These are phyloP conservation scores for Lysiphlebus fabarum DNA, from an alignment of 1,140 invertebrate genomes.

Conservation along the genomic window DNA sequence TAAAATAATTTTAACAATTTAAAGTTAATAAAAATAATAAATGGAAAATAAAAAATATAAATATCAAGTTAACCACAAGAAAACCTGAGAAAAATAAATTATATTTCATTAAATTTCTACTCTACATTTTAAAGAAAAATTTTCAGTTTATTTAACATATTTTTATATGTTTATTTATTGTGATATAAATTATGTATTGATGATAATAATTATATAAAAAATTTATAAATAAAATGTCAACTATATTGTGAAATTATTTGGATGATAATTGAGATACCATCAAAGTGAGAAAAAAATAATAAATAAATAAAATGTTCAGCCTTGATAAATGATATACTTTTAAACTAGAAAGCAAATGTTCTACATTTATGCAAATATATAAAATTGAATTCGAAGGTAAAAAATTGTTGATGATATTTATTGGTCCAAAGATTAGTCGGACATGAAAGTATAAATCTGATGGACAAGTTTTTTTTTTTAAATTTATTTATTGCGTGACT, in stretches of 20 bases:
- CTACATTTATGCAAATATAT: neutral
- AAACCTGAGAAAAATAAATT: too few species aligned
- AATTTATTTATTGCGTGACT: too few species aligned
- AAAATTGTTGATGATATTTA: too few species aligned
- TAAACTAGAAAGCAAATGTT: constrained; percentile 4
- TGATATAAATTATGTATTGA: constrained; percentile 3
- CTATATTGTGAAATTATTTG: neutral
- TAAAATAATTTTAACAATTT: too few species aligned
- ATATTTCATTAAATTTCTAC: too few species aligned
- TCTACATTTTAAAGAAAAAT: too few species aligned
- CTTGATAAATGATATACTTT: neutral
- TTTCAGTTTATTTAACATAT: neutral
- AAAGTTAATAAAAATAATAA: too few species aligned
- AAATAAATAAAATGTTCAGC: neutral
- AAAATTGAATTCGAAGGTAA: neutral
- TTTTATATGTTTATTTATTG: neutral
- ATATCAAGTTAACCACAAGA: too few species aligned
- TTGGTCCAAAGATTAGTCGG: too few species aligned
- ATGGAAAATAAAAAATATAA: too few species aligned
- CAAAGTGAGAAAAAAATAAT: neutral
- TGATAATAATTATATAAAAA: neutral
- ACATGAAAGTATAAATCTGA: too few species aligned
- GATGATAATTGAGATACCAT: neutral
- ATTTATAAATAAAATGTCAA: neutral
- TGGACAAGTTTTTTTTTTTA: too few species aligned